These are phyloP conservation scores for Cercocebus atys DNA, from an alignment of 2,113 vertebrate species.

Conservation along the genomic window DNA sequence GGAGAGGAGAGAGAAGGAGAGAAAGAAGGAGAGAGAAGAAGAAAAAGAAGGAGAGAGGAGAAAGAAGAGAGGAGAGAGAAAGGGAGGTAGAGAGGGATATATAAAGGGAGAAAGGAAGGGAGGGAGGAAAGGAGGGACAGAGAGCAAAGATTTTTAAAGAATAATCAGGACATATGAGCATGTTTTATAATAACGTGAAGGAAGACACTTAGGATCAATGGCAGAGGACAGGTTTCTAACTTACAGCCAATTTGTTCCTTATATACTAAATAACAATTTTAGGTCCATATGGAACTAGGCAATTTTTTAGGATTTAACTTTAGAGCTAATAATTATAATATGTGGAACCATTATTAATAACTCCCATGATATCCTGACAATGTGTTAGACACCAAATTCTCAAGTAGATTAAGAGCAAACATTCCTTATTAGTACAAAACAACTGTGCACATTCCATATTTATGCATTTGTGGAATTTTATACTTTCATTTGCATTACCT, in stretches of 20 bases:
- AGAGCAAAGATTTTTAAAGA: not conserved
- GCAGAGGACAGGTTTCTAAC: not conserved
- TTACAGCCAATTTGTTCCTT: not conserved
- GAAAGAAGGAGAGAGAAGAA: not conserved
- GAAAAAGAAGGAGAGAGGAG: not conserved
- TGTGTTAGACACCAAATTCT: conserved; percentile 73
- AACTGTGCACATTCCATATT: conserved; percentile 30
- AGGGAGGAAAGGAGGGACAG: not conserved
- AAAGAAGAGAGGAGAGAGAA: not conserved
- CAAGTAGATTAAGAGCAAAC: conserved; percentile 66
- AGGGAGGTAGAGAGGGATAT: no score
- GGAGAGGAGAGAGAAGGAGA: not conserved
- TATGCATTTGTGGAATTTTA: not conserved
- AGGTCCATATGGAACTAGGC: not conserved
- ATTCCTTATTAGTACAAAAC: conserved; percentile 53
- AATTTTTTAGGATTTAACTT: conserved; percentile 57
- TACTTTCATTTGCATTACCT: conserved; percentile 29
- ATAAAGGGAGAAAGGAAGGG: no score
- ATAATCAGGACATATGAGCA: not conserved
- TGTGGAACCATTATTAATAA: conserved; percentile 65
- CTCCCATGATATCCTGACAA: conserved; percentile 64
- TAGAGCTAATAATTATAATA: conserved; percentile 67
- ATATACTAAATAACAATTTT: not conserved
- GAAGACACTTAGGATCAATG: not conserved
- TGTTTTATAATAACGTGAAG: not conserved